phyloP scores from a whole-genome alignment of 2,113 vertebrate species.

The Clarias magur region DNA sequence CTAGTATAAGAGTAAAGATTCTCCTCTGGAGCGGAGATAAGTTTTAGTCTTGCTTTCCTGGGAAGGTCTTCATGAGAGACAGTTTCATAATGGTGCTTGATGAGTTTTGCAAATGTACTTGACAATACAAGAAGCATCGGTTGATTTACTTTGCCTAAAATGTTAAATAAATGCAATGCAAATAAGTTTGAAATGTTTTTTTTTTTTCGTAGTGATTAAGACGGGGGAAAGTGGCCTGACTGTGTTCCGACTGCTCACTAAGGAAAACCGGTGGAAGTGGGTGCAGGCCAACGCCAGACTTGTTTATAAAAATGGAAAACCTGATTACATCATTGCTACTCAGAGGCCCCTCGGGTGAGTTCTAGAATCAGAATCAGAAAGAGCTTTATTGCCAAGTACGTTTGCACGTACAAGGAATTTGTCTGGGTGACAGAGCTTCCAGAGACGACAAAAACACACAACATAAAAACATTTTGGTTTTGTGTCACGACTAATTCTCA shows the following conservation, averaged over 20 bases:
- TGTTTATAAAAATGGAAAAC: constrained; percentile 63
- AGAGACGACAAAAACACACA: no score
- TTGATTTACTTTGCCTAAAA: background rate
- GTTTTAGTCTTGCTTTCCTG: no score
- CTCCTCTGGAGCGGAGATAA: no score
- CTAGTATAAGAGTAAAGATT: no score
- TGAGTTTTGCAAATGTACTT: no score
- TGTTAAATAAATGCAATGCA: background rate
- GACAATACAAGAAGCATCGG: background rate
- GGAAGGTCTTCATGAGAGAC: no score
- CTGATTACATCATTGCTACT: constrained; percentile 66
- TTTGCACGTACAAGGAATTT: no score
- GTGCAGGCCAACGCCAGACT: constrained; percentile 66
- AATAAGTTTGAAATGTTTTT: background rate
- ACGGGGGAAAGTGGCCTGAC: constrained; percentile 66
- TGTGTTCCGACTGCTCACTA: constrained; percentile 64
- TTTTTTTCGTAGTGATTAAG: constrained; percentile 61
- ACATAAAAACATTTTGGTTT: background rate
- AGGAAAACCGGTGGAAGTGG: constrained; percentile 65
- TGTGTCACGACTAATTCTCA: background rate
- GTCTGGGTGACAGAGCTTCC: no score
- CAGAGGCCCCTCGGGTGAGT: constrained; percentile 66
- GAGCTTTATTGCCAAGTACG: no score
- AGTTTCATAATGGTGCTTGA: no score
- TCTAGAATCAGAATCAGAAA: no score